These are phyloP conservation scores for Ursus arctos DNA, from an alignment of 2,113 vertebrate species.

Conservation along the genomic window DNA sequence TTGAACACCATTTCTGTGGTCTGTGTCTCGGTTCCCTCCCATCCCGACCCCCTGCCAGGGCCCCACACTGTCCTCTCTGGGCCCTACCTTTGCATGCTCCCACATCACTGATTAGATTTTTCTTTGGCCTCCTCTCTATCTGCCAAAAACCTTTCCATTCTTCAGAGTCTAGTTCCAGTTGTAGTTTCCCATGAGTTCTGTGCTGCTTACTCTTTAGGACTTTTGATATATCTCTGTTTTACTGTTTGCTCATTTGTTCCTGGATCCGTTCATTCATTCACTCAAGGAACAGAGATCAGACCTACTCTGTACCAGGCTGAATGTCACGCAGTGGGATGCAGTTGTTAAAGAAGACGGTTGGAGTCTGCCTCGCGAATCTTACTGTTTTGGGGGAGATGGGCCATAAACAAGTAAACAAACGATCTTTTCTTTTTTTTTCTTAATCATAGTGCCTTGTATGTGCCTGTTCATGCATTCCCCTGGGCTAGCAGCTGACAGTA, in stretches of 20 bases:
- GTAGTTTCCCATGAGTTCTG: background rate
- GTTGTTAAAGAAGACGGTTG: background rate
- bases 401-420: background rate
- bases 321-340: background rate
- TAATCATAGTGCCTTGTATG: background rate
- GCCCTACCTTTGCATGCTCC: background rate
- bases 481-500: background rate
- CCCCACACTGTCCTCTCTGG: background rate
- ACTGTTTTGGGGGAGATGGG: background rate
- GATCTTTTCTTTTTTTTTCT: background rate
- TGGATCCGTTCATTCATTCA: background rate
- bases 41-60: no score
- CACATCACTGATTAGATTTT: background rate
- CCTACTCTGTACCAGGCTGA: background rate
- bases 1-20: background rate
- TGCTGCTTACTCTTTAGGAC: background rate
- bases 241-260: background rate
- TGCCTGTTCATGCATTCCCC: background rate
- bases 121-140: background rate
- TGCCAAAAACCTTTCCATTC: background rate
- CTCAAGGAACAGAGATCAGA: background rate
- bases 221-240: background rate
- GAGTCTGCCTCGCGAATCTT: no score
- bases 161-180: background rate
- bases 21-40: background rate